Base-by-base conservation (phyloP, 2,113 vertebrate genomes). In the Alosa alosa region DNA sequence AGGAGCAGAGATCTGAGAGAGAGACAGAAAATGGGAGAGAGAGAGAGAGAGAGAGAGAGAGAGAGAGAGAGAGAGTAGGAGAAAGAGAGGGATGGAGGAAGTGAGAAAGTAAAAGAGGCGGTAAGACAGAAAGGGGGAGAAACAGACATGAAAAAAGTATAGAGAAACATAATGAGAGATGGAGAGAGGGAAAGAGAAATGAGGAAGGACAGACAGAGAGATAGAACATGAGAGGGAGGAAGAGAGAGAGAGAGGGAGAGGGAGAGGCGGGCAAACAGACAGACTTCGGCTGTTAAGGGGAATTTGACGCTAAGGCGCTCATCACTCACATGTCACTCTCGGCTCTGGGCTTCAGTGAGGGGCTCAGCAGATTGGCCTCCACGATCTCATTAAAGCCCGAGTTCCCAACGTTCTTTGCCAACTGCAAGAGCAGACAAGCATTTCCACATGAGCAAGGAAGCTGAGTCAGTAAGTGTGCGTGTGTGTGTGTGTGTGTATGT, bases 331-430 rank as follows among this genome's bases (percentile, higher is more conserved):
- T 93, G 84, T 93, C 90, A 85, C 94, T 95, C 36, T 94, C 91
- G 36, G 84, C 88, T 36, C 89, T 89, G 3, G 93, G 95, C 86
- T 95, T 96, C 78, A 89, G 13, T 44, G 90, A 90, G 18, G 85
- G 85, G 83, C 88, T 93, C 47, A 88, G 87, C 10, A 95, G 92
- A 72, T 85, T 94, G 5, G 90, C 94, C 86, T 96, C 95, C 89
- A 94, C 86, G 39, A 96, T 92, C 83, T 91, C 81, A 44, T 95
- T 96, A 90, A 96, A 96, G 68, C 88, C 90, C 36, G 92, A 90
- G 85, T 95, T 95, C 17, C 94, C 92, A 41, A 95, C 93, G 55
- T 94, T 95, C 88, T 90, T 95, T 0, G 87, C 95, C 87, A 96
- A 86, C 94, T 96, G 88, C 50, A 88, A 88, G 88, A 47, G 89